Evolutionary conservation across 2,797 vertebrate species (phyloP).

Genomic region (Siniperca scherzeri): DNA sequence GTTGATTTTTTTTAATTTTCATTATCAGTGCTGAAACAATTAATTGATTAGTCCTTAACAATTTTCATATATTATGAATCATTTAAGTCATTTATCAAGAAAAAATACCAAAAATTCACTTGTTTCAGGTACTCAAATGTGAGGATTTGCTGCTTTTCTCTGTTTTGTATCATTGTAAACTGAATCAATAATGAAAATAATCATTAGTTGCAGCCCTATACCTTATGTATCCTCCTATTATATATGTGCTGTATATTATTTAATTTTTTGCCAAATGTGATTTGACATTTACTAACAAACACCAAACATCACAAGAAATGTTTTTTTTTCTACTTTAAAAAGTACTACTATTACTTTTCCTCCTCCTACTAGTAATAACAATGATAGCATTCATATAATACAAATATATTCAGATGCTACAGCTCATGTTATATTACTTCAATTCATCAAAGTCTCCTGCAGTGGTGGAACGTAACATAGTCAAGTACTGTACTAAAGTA

Average conservation of each 20-base stretch:
- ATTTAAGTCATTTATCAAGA: not conserved
- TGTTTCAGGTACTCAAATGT: not conserved
- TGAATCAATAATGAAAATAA: not conserved
- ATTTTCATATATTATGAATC: not conserved
- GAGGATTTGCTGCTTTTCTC: not conserved
- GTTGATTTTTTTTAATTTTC: not conserved
- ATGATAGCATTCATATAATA: not conserved
- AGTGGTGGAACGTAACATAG: not conserved
- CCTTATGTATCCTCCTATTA: not conserved
- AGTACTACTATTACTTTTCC: not conserved
- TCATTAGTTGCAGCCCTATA: not conserved
- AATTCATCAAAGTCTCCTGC: not conserved
- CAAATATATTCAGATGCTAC: not conserved
- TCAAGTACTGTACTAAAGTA: not conserved
- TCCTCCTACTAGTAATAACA: not conserved
- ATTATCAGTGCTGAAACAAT: not conserved
- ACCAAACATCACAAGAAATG: not conserved
- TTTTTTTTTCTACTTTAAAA: not conserved
- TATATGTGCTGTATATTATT: not conserved
- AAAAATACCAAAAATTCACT: not conserved
- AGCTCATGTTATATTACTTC: not conserved
- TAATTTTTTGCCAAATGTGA: not conserved
- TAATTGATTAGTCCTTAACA: too few species aligned
- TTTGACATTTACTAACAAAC: not conserved
- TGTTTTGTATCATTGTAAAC: not conserved